Evolutionary conservation across 1,140 invertebrate genomes (phyloP), one percentile per base, ranked within the genome.

Genomic region (Oppia nitens): DNA sequence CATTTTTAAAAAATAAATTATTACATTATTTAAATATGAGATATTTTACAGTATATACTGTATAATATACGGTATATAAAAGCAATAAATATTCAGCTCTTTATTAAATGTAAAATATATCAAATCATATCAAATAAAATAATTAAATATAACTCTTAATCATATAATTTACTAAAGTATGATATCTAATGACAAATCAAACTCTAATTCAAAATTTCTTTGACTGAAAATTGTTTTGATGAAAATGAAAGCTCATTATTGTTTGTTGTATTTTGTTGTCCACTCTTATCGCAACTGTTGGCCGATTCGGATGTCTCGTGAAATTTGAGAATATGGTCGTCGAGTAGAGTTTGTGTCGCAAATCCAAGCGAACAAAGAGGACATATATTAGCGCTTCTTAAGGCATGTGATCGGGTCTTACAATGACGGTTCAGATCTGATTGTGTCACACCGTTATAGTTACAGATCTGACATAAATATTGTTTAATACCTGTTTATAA

Each of bases 361-460:
- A 74, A 74, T 1, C 71, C 72, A 53, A 72, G 69, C 0, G 69
- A 68, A 58, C 73, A 74, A 53, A 66, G 66, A 12, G 57, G 53
- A 61, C 73, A 74, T 14, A 68, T 67, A 45, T 72, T 71, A 1
- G 55, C 54, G 47, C 59, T 59, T 47, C 70, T 68, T 21, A 74
- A 64, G 59, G 73, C 65, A 60, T 76, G 74, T 25, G 73, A 72
- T 65, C 74, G 71, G 14, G 74, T 75, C 61, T 75, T 75, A 62
- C 70, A 70, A 66, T 76, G 75, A n/a, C 75, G 67, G 60, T 75
- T 76, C 20, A 76, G 65, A 61, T 76, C 75, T 6, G 74, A 75
- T 64, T 75, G 75, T 0, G 75, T 76, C 11, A 76, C 75, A 47
- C 74, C 74, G 64, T 74, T 74, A 62, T 76, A 76, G 64, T 75